A percentile compares a stretch with the other conserved stretches of the same genome.
phyloP scores from a whole-genome alignment of 2,888 invertebrate genomes.

The Crepidodera aurea region DNA sequence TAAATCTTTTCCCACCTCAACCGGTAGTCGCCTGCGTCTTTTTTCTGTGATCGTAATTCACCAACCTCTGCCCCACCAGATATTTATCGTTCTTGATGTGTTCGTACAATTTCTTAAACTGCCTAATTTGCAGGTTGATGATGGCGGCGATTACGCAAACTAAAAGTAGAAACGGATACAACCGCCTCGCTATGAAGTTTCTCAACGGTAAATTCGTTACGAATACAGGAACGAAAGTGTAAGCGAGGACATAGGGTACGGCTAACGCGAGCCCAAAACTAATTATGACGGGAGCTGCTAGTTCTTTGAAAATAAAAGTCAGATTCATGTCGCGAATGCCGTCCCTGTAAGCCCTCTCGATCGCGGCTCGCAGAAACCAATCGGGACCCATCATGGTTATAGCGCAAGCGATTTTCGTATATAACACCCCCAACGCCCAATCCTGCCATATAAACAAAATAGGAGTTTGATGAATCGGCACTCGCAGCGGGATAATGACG shows the following conservation, averaged over 20 bases:
- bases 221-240: conserved; percentile 76
- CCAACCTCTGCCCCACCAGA: conserved; percentile 93
- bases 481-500: conserved; percentile 89
- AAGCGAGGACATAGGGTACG: conserved; percentile 90
- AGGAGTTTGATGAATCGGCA: conserved; percentile 91
- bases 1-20: conserved; percentile 6
- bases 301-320: conserved; percentile 80
- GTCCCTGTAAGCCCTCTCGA: conserved; percentile 93
- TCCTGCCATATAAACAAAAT: conserved; percentile 92
- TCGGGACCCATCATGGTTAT: conserved; percentile 98
- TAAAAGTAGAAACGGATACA: conserved; percentile 89
- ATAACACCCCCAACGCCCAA: conserved; percentile 97
- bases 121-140: conserved; percentile 86
- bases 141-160: conserved; percentile 73
- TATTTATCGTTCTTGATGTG: conserved; percentile 99
- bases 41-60: conserved; percentile 90
- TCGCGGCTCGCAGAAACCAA: conserved; percentile 89
- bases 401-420: conserved; percentile 97
- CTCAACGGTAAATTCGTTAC: conserved; percentile 71
- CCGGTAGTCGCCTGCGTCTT: conserved; percentile 26
- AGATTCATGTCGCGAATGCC: conserved; percentile 93
- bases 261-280: conserved; percentile 90
- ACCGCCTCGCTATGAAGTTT: conserved; percentile 81
- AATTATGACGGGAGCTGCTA: conserved; percentile 90
- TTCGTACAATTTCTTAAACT: conserved; percentile 93